Evolutionary conservation across 2,797 vertebrate species (phyloP).

Genomic region (Crypturellus tataupa): DNA sequence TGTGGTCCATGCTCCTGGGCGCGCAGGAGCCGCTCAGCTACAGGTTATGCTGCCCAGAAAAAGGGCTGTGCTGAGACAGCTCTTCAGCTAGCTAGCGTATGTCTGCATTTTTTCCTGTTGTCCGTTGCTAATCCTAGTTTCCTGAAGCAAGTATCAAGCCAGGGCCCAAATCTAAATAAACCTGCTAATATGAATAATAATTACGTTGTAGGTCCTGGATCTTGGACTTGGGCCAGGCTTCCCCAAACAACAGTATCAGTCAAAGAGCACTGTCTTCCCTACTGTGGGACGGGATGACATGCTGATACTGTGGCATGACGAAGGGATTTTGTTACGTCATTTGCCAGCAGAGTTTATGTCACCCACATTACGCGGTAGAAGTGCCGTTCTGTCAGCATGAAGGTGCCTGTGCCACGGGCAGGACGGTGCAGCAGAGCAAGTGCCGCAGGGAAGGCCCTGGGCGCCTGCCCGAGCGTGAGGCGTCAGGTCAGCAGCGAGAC

Average conservation of each 20-base stretch:
- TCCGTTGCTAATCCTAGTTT: background rate
- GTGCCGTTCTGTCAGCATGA: conserved; percentile 42
- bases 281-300: background rate
- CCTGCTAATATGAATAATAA: background rate
- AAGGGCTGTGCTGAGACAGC: too few species aligned
- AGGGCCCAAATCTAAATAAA: conserved; percentile 3
- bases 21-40: background rate
- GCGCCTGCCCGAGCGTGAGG: background rate
- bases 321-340: background rate
- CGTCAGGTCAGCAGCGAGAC: conserved; percentile 19
- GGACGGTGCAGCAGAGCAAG: background rate
- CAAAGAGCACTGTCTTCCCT: background rate
- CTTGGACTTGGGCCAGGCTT: conserved; percentile 18
- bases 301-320: background rate
- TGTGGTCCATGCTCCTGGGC: background rate
- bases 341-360: conserved; percentile 20
- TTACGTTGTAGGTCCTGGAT: background rate
- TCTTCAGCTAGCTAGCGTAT: background rate
- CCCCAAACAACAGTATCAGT: background rate
- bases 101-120: background rate
- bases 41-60: background rate
- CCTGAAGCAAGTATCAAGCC: background rate
- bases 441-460: background rate
- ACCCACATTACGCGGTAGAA: conserved; percentile 19
- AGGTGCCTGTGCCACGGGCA: background rate